A percentile compares a stretch with the other conserved stretches of the same genome.
These are phyloP conservation scores for Eupithecia subfuscata DNA, from an alignment of 2,888 invertebrate genomes.

Conservation along the genomic window DNA sequence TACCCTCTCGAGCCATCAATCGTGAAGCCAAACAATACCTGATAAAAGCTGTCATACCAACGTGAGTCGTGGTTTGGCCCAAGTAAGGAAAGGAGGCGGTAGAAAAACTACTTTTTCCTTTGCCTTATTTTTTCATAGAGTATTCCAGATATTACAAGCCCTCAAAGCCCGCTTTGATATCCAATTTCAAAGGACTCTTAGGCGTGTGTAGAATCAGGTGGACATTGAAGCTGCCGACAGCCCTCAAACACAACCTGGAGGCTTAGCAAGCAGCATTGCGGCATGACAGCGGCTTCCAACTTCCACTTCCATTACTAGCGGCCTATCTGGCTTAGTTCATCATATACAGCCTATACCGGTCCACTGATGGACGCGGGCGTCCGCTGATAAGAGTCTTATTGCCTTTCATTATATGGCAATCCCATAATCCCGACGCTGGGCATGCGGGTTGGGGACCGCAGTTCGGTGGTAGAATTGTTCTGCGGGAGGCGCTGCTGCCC, in stretches of 20 bases:
- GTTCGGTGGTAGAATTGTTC: too few relatives aligned
- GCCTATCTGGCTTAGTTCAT: not conserved
- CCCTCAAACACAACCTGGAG: not conserved
- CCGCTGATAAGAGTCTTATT: too few relatives aligned
- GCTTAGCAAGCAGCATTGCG: not conserved
- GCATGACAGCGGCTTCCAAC: not conserved
- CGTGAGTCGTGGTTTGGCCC: constrained; percentile 56
- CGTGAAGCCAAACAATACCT: constrained; percentile 76
- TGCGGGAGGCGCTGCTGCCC: too few relatives aligned
- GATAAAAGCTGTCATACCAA: constrained; percentile 77
- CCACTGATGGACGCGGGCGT: too few relatives aligned
- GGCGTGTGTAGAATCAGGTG: too few relatives aligned
- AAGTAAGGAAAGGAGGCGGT: constrained; percentile 39
- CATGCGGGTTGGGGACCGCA: too few relatives aligned
- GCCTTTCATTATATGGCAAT: too few relatives aligned
- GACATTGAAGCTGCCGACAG: not conserved
- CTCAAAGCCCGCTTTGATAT: not conserved
- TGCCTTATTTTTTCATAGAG: not conserved
- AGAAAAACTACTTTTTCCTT: not conserved
- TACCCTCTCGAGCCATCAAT: constrained; percentile 54
- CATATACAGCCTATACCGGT: too few relatives aligned
- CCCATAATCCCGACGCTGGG: too few relatives aligned
- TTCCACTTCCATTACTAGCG: not conserved
- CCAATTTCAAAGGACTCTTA: not conserved
- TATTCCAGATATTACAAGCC: not conserved